Percentiles rank a stretch among this genome's conserved stretches.
phyloP scores from a whole-genome alignment of 1,140 invertebrate species.

The Drosophila lini region DNA sequence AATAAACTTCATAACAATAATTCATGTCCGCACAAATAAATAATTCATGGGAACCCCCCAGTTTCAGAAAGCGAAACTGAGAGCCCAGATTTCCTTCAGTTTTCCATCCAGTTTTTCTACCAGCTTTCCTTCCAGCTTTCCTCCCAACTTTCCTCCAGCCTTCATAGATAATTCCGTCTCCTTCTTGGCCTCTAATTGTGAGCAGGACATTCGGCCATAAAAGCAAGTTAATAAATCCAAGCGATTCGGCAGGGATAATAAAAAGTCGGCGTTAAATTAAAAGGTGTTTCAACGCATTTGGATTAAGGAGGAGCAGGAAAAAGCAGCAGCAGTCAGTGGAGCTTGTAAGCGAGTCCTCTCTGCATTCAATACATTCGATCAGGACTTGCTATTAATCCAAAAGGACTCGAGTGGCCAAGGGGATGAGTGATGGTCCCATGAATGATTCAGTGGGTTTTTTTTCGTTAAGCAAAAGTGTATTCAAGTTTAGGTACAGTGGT shows the following conservation, averaged over 20 bases:
- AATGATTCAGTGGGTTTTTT: conserved; percentile 39
- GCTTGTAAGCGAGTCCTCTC: conserved; percentile 45
- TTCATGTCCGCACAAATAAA: conserved; percentile 83
- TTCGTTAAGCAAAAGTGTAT: conserved; percentile 14
- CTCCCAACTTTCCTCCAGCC: background rate
- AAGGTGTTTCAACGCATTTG: conserved; percentile 64
- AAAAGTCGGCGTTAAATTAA: conserved; percentile 77
- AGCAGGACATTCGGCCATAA: conserved; percentile 43
- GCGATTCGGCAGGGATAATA: conserved; percentile 58
- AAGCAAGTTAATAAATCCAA: conserved; percentile 69
- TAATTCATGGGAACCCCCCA: conserved; percentile 67
- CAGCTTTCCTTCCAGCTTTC: background rate
- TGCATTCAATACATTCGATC: conserved; percentile 20
- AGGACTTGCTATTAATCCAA: conserved; percentile 9
- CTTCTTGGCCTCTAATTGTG: background rate
- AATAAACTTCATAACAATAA: conserved; percentile 84
- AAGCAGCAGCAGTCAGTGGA: conserved; percentile 27
- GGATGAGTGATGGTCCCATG: conserved; percentile 21
- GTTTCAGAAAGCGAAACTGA: conserved; percentile 8
- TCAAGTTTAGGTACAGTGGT: background rate
- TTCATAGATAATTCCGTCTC: conserved; percentile 57
- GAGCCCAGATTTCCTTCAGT: conserved; percentile 25
- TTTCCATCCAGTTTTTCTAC: background rate
- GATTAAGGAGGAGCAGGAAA: background rate
- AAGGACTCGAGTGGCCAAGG: background rate